These are phyloP conservation scores for Microcebus lehilahytsara DNA, from an alignment of 2,113 vertebrate species.

Conservation along the genomic window DNA sequence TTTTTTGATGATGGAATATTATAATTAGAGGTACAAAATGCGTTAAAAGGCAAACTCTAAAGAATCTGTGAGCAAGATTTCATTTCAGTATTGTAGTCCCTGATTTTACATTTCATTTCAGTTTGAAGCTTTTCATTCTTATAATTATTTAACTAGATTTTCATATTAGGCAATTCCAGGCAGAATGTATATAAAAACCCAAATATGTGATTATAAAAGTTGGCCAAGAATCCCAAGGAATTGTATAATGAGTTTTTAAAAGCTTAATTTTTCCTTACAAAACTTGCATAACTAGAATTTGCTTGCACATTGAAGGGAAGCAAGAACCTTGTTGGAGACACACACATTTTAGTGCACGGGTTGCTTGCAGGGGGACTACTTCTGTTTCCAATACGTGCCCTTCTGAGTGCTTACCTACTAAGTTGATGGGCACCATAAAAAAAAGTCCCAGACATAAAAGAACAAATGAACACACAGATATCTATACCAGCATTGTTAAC, in stretches of 20 bases:
- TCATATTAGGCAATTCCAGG: not conserved
- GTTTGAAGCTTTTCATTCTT: slow-evolving; percentile 1
- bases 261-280: not conserved
- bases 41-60: slow-evolving; percentile 35
- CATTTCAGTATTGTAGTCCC: slow-evolving; percentile 3
- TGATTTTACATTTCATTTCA: slow-evolving; percentile 51
- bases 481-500: slow-evolving; percentile 59
- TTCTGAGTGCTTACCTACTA: slow-evolving; percentile 17
- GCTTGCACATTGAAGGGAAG: not conserved
- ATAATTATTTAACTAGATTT: slow-evolving; percentile 37
- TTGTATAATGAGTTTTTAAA: slow-evolving; percentile 15
- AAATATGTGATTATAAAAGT: not conserved
- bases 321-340: not conserved
- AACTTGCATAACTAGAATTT: not conserved
- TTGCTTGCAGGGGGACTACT: not conserved
- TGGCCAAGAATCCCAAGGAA: not conserved
- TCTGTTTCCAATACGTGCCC: slow-evolving; percentile 2
- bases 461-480: slow-evolving; percentile 49
- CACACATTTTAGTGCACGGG: not conserved
- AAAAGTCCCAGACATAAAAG: not conserved
- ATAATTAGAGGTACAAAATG: slow-evolving; percentile 16
- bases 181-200: not conserved
- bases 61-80: slow-evolving; percentile 32
- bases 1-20: slow-evolving; percentile 45
- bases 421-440: slow-evolving; percentile 17